Percentiles rank a stretch among this genome's conserved stretches.
Evolutionary conservation across 2,888 invertebrate genomes (phyloP).

Genomic region (Arctia plantaginis): DNA sequence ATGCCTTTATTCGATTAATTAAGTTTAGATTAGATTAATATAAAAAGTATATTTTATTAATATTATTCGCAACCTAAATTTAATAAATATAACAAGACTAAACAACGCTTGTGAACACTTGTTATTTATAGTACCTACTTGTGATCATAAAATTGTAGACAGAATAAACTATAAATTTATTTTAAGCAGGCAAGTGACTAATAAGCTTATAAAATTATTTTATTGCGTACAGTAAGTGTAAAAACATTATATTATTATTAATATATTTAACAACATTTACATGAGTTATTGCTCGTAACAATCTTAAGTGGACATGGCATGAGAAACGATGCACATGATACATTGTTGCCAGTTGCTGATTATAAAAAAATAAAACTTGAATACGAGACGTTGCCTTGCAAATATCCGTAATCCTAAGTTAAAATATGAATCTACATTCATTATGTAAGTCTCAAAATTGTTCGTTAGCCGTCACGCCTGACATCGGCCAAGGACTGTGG

Average conservation of each 20-base stretch:
- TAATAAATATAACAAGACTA: neutral
- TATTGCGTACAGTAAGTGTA: constrained; percentile 13
- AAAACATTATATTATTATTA: constrained; percentile 10
- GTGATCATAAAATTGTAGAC: constrained; percentile 30
- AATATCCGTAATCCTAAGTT: constrained; percentile 30
- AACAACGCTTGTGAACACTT: neutral
- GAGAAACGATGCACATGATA: constrained; percentile 25
- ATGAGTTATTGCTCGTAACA: constrained; percentile 9
- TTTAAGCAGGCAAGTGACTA: constrained; percentile 25
- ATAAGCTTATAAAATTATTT: constrained; percentile 17
- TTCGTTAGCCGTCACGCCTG: constrained; percentile 25
- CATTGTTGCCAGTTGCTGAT: constrained; percentile 33
- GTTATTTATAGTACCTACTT: neutral
- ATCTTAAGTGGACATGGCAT: constrained; percentile 31
- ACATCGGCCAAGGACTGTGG: constrained; percentile 39
- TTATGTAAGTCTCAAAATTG: constrained; percentile 25
- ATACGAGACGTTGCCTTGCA: constrained; percentile 45
- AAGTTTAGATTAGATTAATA: neutral
- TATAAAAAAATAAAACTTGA: constrained; percentile 40
- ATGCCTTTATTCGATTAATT: neutral
- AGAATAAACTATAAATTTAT: constrained; percentile 28
- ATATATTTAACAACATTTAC: constrained; percentile 16
- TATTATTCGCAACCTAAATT: neutral
- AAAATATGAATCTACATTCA: constrained; percentile 14
- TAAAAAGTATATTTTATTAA: neutral